Percentiles rank a stretch among this genome's conserved stretches.
phyloP scores from a whole-genome alignment of 2,113 vertebrate species.

The Boleophthalmus pectinirostris region DNA sequence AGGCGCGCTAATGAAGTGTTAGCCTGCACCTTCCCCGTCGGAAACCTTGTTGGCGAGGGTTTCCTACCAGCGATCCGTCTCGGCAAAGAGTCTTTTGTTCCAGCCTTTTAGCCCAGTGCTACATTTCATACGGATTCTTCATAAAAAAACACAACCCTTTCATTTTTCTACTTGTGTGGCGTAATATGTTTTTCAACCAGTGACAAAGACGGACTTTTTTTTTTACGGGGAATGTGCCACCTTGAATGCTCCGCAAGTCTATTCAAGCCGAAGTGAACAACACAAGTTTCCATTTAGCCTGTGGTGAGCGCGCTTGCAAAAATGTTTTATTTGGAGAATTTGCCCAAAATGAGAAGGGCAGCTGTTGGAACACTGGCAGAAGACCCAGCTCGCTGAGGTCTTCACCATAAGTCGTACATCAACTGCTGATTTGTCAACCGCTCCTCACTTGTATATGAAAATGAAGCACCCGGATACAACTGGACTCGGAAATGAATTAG shows the following conservation, averaged over 20 bases:
- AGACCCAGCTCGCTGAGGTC: neutral
- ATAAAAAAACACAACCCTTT: neutral
- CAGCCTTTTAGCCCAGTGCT: neutral
- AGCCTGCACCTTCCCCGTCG: slow-evolving; percentile 15
- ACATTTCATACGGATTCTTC: slow-evolving; percentile 1
- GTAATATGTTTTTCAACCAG: slow-evolving; percentile 10
- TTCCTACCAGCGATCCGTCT: slow-evolving; percentile 17
- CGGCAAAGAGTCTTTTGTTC: slow-evolving; percentile 15
- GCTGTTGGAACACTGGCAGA: slow-evolving; percentile 9
- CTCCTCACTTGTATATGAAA: neutral
- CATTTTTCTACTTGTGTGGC: slow-evolving; percentile 2
- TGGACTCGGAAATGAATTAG: neutral
- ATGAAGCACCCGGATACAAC: neutral
- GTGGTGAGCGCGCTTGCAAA: neutral
- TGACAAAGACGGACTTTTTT: neutral
- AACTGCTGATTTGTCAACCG: slow-evolving; percentile 3
- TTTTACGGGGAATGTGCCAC: neutral
- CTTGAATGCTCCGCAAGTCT: neutral
- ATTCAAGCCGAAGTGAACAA: slow-evolving; percentile 9
- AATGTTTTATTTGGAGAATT: slow-evolving; percentile 2
- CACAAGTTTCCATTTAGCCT: slow-evolving; percentile 10
- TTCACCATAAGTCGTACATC: slow-evolving; percentile 3
- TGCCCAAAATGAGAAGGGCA: slow-evolving; percentile 9
- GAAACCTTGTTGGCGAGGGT: slow-evolving; percentile 19
- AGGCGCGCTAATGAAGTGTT: slow-evolving; percentile 41